phyloP scores from a whole-genome alignment of 2,113 vertebrate species.

The Solea solea region DNA sequence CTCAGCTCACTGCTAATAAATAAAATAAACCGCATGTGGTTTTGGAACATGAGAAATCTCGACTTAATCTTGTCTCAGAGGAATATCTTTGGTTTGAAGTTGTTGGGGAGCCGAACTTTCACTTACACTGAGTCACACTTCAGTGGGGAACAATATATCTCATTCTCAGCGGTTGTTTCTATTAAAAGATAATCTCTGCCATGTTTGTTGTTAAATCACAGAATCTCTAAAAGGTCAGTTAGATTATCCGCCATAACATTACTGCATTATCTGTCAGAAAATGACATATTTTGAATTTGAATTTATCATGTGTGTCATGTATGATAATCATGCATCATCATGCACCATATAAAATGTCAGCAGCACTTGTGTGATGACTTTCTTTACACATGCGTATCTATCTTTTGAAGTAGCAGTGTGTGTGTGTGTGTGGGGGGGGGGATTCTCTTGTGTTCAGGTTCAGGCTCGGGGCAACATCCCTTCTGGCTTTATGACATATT shows the following conservation, averaged over 20 bases:
- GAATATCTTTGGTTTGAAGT: conserved; percentile 38
- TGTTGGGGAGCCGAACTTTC: conserved; percentile 24
- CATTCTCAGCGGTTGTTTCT: conserved; percentile 18
- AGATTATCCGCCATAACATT: conserved; percentile 40
- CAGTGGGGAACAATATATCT: background rate
- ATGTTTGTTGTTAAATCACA: conserved; percentile 1
- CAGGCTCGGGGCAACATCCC: conserved; percentile 17
- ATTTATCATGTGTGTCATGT: background rate
- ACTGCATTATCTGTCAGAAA: too few relatives aligned
- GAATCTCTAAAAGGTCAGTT: conserved; percentile 13
- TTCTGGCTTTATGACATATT: conserved; percentile 35
- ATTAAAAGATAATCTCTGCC: conserved; percentile 28
- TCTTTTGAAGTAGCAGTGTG: background rate
- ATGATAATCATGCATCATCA: conserved; percentile 15
- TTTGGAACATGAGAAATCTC: conserved; percentile 47
- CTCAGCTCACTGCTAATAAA: conserved; percentile 43
- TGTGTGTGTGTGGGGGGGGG: conserved; percentile 23
- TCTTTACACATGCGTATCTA: background rate
- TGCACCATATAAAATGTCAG: conserved; percentile 6
- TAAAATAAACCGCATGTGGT: conserved; percentile 46
- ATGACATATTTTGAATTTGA: too few relatives aligned
- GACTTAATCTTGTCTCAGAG: conserved; percentile 38
- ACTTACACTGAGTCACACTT: conserved; percentile 17
- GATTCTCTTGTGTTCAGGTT: conserved; percentile 27
- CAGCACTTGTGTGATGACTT: conserved; percentile 6